Base-by-base conservation (phyloP, 2,888 invertebrate species). In the Drosophila nr. perissopoda region DNA sequence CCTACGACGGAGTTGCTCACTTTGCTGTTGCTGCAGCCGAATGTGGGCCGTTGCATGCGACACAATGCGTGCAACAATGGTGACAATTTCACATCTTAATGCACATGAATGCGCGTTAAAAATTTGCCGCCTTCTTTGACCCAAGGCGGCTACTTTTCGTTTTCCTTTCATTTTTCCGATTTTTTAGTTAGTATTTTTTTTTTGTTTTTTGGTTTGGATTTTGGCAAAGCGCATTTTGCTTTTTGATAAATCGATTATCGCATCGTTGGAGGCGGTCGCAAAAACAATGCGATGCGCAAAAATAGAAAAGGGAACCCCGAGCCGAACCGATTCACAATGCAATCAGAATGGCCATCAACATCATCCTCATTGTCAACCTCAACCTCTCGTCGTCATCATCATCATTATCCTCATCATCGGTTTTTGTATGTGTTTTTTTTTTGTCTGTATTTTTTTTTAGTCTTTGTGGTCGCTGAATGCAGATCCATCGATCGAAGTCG, bases 81-180 rank as follows among this genome's bases (percentile, higher is more conserved):
- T 82, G 90, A 87, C 90, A 90, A 91, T 91, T 91, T 91, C 89
- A 91, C 90, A 91, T 91, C 89, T 90, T 87, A 87, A 87, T 91
- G 82, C 84, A 90, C 90, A 84, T 85, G 80, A 87, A 89, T 89
- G 87, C 71, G 76, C 80, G 80, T 78, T 78, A 73, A 70, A 79
- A 81, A 76, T 70, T 57, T 69, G 80, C 83, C 84, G 84, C 68
- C 80, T 73, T 64, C 80, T 73, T 80, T 80, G 83, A 78, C 78
- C 79, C 33, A 52, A 64, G 71, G 77, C 77, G 80, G 76, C 54
- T 52, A 48, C 54, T 76, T 69, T 71, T 73, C 54, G 21, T 63
- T 58, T 65, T 73, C 29, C 60, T 57, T 69, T 70, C 62, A 62
- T 68, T 40, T 49, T 34, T 21, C 33, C 45, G 27, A n/a, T 33